Base-by-base conservation (phyloP, 2,888 invertebrate species). In the Andrena hattorfiana region DNA sequence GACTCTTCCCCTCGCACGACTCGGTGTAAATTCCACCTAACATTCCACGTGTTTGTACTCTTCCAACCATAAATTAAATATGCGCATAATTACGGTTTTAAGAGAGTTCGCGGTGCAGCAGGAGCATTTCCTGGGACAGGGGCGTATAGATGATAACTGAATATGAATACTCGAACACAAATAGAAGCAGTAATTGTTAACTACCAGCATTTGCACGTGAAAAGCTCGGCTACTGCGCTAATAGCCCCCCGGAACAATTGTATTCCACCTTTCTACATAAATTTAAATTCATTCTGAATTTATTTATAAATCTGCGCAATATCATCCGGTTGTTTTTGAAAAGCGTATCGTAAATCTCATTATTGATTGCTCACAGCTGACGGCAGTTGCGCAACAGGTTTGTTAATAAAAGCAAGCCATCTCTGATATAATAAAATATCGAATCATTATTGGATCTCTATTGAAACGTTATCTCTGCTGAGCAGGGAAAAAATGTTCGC, bases 381-480 rank as follows among this genome's bases (percentile, higher is more conserved):
- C 28, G 16, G 28, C 10, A 26, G 26, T 16, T 28, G 28, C 59
- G 59, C 59, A 28, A 26, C 10, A 26, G 28, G 59, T 59, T 20
- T 13, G 20, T 13, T 26, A 28, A 59, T 26, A 59, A 59, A 28
- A 59, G 16, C 28, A 26, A 16, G 16, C 26, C 26, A 3, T 16
- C 13, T 59, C 59, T 3, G 28, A 62, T 48, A 42, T 20, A 42
- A 49, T 51, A 13, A 60, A 60, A 68, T 35, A 49, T 51, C 35
- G 26, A 49, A 32, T 67, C n/a, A 26, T 60, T 75, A 75, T 75
- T 62, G 75, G 49, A 68, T 49, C 26, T 7, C 68, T 8, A 68
- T 68, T 75, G 13, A 60, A 49, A 68, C 75, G 68, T 75, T 75
- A 75, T 75, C 75, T 60, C 32, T 20, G 60, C 20, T 59, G 63